A percentile compares a stretch with the other conserved stretches of the same genome.
These are phyloP conservation scores for Cylloceria caligata DNA, from an alignment of 2,888 invertebrate genomes.

Conservation along the genomic window DNA sequence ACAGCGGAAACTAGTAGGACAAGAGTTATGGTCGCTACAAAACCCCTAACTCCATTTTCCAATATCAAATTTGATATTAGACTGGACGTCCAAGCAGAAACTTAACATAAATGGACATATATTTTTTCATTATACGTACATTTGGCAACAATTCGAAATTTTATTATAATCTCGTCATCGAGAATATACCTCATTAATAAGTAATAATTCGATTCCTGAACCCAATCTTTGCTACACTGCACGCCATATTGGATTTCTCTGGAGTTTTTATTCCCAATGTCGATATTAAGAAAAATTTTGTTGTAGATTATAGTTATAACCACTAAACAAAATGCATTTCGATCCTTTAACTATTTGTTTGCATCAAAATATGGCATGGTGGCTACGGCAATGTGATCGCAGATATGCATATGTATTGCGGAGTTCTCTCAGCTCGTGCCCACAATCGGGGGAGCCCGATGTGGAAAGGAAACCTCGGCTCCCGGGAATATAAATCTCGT, in stretches of 20 bases:
- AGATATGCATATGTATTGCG: background rate
- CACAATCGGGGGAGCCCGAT: constrained; percentile 13
- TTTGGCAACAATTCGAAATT: no score
- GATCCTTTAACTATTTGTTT: background rate
- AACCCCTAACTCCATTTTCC: no score
- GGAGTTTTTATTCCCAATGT: background rate
- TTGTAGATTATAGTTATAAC: background rate
- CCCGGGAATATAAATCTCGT: constrained; percentile 81
- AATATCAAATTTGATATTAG: no score
- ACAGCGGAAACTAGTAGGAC: no score
- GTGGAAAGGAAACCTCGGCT: constrained; percentile 54
- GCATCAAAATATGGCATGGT: background rate
- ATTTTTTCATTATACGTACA: no score
- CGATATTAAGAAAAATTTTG: background rate
- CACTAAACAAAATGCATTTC: background rate
- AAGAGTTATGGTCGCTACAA: no score
- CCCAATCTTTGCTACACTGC: background rate
- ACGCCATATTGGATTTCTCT: background rate
- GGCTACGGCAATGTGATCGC: background rate
- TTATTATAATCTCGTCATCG: no score
- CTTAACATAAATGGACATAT: no score
- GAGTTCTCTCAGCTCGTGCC: background rate
- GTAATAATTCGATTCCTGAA: background rate
- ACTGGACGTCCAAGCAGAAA: no score
- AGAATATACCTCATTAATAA: no score